Conservation (phyloP, 1,140 invertebrate species). For the Andrena cerasifolii region DNA sequence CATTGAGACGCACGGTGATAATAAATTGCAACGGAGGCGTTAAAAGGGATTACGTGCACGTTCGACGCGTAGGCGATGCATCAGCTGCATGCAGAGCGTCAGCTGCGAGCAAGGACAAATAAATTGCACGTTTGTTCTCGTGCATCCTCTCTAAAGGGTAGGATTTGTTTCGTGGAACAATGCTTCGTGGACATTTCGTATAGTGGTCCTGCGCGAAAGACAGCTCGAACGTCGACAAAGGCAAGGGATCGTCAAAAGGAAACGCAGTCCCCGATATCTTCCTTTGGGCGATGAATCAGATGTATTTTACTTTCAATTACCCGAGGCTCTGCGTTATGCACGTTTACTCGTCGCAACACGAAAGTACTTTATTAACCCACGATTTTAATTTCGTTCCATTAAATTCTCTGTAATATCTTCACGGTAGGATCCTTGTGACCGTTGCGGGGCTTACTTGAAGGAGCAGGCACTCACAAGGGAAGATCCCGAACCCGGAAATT, state of each 20-base stretch:
- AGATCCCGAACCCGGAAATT: too few relatives aligned
- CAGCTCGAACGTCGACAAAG: neutral
- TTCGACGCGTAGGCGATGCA: neutral
- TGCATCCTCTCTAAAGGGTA: neutral
- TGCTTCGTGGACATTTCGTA: neutral
- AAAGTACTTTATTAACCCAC: too few relatives aligned
- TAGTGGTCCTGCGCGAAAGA: neutral
- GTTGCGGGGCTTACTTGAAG: too few relatives aligned
- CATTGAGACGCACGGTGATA: neutral
- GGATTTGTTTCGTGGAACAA: neutral
- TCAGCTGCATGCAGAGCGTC: neutral
- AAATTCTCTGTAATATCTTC: too few relatives aligned
- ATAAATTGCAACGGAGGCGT: neutral
- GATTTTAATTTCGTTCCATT: too few relatives aligned
- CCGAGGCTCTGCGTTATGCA: neutral
- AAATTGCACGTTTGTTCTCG: slow-evolving; percentile 2
- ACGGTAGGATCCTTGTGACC: too few relatives aligned
- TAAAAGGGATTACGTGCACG: slow-evolving; percentile 1
- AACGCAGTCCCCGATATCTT: neutral
- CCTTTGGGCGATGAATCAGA: neutral
- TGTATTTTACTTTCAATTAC: neutral
- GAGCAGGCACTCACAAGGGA: too few relatives aligned
- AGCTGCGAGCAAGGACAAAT: neutral
- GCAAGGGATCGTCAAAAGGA: neutral
- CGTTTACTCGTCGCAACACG: neutral